Conservation (phyloP, 64 coral and sea anemone species). For the Montipora foliosa region DNA sequence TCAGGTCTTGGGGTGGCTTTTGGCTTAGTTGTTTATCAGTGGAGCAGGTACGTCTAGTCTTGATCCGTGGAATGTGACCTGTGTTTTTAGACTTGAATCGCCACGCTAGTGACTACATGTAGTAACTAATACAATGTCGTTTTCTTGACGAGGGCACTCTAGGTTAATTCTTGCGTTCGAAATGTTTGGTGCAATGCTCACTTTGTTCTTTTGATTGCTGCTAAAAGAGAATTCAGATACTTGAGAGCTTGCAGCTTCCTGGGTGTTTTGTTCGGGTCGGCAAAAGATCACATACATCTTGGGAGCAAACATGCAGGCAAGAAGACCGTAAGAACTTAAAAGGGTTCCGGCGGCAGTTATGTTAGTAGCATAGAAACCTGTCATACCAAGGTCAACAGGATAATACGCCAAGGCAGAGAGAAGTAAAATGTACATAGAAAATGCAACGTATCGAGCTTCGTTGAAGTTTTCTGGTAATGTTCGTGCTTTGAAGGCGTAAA, state of each 20-base stretch:
- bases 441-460: slow-evolving; percentile 47
- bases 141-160: background rate
- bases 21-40: too few relatives aligned
- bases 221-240: slow-evolving; percentile 1
- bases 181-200: background rate
- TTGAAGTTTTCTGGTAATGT: slow-evolving; percentile 45
- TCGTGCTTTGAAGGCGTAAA: slow-evolving; percentile 55
- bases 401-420: slow-evolving; percentile 28
- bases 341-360: background rate
- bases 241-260: slow-evolving; percentile 23
- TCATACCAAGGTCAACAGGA: slow-evolving; percentile 6
- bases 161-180: background rate
- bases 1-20: too few relatives aligned
- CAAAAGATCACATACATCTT: slow-evolving; percentile 59
- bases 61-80: too few relatives aligned
- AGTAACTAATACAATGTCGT: background rate
- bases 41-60: too few relatives aligned
- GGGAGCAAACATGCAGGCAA: slow-evolving; percentile 61
- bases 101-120: too few relatives aligned
- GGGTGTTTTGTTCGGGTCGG: slow-evolving; percentile 59
- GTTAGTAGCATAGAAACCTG: slow-evolving; percentile 5
- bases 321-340: slow-evolving; percentile 42
- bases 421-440: slow-evolving; percentile 50
- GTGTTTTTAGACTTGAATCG: too few relatives aligned
- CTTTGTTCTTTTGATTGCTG: background rate